These are phyloP conservation scores for Acanthosepion esculentum DNA, from an alignment of 2,888 invertebrate genomes.

Conservation along the genomic window DNA sequence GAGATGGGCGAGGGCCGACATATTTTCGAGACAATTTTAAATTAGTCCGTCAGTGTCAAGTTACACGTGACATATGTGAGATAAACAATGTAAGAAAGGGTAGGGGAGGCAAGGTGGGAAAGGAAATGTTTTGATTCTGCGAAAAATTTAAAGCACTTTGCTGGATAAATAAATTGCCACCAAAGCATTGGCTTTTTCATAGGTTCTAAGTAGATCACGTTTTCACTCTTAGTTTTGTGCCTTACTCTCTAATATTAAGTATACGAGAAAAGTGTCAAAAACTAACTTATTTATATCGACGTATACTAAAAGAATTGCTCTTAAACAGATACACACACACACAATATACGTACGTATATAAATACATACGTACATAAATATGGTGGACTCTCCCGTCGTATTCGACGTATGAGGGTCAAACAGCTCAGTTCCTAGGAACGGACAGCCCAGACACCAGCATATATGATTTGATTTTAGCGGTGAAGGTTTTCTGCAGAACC, in stretches of 20 bases:
- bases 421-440: no score
- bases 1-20: neutral
- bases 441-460: no score
- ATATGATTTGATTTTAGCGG: no score
- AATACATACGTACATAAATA: no score
- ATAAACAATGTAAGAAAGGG: neutral
- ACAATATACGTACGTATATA: no score
- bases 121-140: neutral
- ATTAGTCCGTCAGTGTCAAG: slow-evolving; percentile 2
- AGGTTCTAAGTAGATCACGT: neutral
- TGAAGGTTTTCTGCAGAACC: no score
- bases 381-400: no score
- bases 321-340: no score
- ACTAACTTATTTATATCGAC: no score
- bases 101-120: neutral
- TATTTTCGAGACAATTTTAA: neutral
- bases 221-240: neutral
- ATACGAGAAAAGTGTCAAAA: no score
- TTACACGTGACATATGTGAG: neutral
- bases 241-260: neutral
- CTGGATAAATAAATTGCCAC: neutral
- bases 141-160: neutral
- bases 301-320: no score
- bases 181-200: neutral
- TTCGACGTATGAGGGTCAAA: no score